A percentile compares a stretch with the other conserved stretches of the same genome.
Conservation (phyloP, 2,888 invertebrate species). For the Meloe dianella region DNA sequence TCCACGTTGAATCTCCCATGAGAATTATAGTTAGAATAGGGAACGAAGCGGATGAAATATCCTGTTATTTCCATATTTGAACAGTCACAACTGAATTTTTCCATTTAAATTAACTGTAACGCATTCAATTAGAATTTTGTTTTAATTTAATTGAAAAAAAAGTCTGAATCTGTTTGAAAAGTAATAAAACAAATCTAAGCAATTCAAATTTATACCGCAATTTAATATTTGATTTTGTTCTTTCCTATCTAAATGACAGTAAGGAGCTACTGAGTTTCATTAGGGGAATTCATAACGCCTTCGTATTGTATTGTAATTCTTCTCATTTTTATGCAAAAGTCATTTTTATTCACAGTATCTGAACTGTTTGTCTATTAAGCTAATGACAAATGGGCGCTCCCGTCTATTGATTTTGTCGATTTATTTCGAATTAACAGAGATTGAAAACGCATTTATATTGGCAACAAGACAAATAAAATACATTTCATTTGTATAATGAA, state of each 20-base stretch:
- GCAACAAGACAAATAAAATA: background rate
- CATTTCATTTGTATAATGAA: background rate
- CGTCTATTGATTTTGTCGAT: background rate
- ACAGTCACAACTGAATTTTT: conserved; percentile 10
- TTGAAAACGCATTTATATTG: background rate
- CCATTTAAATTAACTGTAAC: conserved; percentile 9
- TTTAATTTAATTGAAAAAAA: background rate
- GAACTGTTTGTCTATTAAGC: conserved; percentile 17
- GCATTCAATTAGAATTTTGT: conserved; percentile 5
- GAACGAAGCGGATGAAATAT: background rate
- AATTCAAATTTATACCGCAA: conserved; percentile 43
- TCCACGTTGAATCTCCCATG: conserved; percentile 1
- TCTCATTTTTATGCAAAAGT: conserved; percentile 40
- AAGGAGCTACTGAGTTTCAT: conserved; percentile 40
- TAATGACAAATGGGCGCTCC: background rate
- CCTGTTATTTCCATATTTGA: conserved; percentile 10
- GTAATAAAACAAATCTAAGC: conserved; percentile 40
- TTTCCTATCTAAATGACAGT: conserved; percentile 36
- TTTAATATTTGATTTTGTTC: conserved; percentile 35
- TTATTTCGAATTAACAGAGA: background rate
- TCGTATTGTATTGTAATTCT: conserved; percentile 34
- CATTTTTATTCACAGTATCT: conserved; percentile 37
- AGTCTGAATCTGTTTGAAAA: conserved; percentile 17
- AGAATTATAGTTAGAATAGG: background rate
- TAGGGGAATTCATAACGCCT: conserved; percentile 29